Percentiles rank a stretch among this genome's conserved stretches.
Evolutionary conservation across 2,113 vertebrate genomes (phyloP).

Genomic region (Cygnus buccinator): DNA sequence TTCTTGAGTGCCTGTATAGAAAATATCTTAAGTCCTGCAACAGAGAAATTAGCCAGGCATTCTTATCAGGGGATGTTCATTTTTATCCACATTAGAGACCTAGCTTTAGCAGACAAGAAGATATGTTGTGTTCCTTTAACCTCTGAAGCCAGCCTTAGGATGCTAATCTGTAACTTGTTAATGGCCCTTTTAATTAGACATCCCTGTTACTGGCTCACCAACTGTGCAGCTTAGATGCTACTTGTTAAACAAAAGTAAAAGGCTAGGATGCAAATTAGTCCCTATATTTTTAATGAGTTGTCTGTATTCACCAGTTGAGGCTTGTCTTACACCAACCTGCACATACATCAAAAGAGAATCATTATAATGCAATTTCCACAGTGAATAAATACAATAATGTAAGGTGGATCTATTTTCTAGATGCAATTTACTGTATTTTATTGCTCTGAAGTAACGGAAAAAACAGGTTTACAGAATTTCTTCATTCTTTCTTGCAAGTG

Average conservation of each 20-base stretch:
- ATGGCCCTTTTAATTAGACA: neutral
- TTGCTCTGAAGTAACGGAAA: neutral
- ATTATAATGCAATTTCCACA: neutral
- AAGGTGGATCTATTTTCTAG: rapidly evolving
- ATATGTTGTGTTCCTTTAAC: neutral
- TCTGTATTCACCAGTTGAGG: neutral
- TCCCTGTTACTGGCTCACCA: neutral
- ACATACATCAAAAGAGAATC: neutral
- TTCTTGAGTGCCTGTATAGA: neutral
- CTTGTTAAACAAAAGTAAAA: neutral
- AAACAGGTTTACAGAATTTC: neutral
- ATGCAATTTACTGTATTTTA: neutral
- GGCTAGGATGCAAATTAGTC: neutral
- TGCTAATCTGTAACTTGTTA: neutral
- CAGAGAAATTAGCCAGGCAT: neutral
- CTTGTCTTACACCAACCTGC: neutral
- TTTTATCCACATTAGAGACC: neutral
- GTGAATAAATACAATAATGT: neutral
- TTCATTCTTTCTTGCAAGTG: neutral
- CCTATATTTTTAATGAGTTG: neutral
- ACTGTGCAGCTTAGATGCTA: neutral
- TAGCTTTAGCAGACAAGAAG: neutral
- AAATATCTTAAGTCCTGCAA: neutral
- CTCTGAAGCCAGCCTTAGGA: neutral
- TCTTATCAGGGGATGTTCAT: neutral